Conservation (phyloP, 2,797 vertebrate species). For the Microctenopoma stevenorrisi region DNA sequence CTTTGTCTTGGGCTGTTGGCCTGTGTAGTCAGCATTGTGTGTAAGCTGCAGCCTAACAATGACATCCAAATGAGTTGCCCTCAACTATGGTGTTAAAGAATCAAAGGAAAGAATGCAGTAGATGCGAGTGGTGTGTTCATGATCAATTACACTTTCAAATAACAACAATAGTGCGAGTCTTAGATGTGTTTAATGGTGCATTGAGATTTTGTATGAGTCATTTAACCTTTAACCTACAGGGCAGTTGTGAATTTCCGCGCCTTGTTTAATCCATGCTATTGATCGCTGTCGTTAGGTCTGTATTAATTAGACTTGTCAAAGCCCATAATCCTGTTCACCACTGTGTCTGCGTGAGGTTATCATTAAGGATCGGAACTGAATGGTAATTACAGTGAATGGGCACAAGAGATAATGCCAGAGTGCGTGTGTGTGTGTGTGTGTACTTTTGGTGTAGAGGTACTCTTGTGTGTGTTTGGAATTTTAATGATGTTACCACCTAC, state of each 20-base stretch:
- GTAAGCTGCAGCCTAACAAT: neutral
- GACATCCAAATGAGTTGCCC: slow-evolving; percentile 14
- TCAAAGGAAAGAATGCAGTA: slow-evolving; percentile 40
- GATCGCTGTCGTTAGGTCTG: slow-evolving; percentile 55
- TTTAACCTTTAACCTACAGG: slow-evolving; percentile 70
- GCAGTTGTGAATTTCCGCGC: slow-evolving; percentile 62
- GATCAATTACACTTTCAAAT: slow-evolving; percentile 44
- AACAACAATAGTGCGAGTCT: slow-evolving; percentile 21
- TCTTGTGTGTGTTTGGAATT: slow-evolving; percentile 47
- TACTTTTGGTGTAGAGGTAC: slow-evolving; percentile 24
- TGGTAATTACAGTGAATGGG: slow-evolving; percentile 66
- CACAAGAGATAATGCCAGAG: slow-evolving; percentile 51
- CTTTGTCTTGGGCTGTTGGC: neutral
- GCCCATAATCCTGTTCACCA: slow-evolving; percentile 51
- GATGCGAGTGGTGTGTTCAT: slow-evolving; percentile 30
- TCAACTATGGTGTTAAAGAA: neutral
- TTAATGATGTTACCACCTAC: slow-evolving; percentile 49
- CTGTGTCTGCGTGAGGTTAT: slow-evolving; percentile 61
- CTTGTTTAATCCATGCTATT: slow-evolving; percentile 65
- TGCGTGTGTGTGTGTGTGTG: slow-evolving; percentile 12
- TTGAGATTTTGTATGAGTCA: slow-evolving; percentile 52
- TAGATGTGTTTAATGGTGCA: slow-evolving; percentile 31
- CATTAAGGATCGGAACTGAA: slow-evolving; percentile 62
- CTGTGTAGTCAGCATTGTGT: neutral
- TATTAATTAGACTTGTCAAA: slow-evolving; percentile 70